Base-by-base conservation (phyloP, 2,797 vertebrate genomes). In the Sphenodon punctatus region DNA sequence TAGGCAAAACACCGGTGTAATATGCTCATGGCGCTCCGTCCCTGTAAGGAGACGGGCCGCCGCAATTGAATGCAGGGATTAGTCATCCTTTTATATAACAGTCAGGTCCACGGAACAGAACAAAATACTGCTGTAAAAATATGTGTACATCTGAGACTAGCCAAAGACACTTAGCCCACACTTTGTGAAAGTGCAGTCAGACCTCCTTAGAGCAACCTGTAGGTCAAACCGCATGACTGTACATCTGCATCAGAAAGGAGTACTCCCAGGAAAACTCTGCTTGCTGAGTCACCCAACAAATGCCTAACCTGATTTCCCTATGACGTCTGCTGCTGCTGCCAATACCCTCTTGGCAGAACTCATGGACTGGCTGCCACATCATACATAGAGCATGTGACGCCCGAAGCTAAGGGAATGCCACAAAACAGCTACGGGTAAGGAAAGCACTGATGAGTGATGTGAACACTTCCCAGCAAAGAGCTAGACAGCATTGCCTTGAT, bases 51-150 rank as follows among this genome's bases (percentile, higher is more conserved):
- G n/a, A n/a, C n/a, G n/a, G n/a, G n/a, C n/a, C n/a, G n/a, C n/a
- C n/a, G n/a, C n/a, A n/a, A 89, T 60, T 70, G 81, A 85, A 61
- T 49, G 4, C 9, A 46, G 48, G 58, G 67, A 73, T 89, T 88
- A 89, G 73, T 89, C 86, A 85, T 88, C 84, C 64, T 67, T 53
- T 81, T 64, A 64, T 41, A 49, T 76, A 88, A 69, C 48, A 86
- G 65, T 46, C 1, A 1, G 63, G 64, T 65, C 17, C 39, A 2
- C 42, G 51, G 38, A 6, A 60, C 30, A 76, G 42, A 64, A 76
- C 23, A 75, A 61, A 30, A 34, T 34, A 58, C 14, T 11, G 10
- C 22, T 20, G 65, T 34, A 72, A 67, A 30, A n/a, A 45, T 67
- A 45, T 30, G 10, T 51, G n/a, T 4, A 5, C 15, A 25, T 67